phyloP scores from a whole-genome alignment of 2,888 invertebrate species.

The Zeuzera pyrina region DNA sequence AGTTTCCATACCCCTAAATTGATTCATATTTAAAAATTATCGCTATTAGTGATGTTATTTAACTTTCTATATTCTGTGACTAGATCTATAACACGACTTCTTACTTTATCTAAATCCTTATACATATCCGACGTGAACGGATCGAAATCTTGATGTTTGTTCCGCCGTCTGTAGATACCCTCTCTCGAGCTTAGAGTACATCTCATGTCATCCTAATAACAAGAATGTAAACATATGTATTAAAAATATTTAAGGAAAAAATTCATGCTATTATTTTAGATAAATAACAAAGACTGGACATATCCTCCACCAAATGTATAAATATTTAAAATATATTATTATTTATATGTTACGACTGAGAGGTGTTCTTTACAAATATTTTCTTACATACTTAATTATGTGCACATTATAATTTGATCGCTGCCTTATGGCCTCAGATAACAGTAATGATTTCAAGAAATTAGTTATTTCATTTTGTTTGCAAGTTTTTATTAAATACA shows the following conservation, averaged over 20 bases:
- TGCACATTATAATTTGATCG: too few relatives aligned
- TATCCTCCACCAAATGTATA: neutral
- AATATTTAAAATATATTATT: neutral
- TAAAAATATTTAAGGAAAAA: constrained; percentile 1
- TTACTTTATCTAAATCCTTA: constrained; percentile 27
- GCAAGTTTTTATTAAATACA: too few relatives aligned
- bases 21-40: too few relatives aligned
- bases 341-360: too few relatives aligned
- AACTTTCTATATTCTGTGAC: constrained; percentile 23
- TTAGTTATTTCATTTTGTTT: too few relatives aligned
- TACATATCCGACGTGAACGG: constrained; percentile 79
- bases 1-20: too few relatives aligned
- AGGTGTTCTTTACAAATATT: too few relatives aligned
- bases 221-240: neutral
- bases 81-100: constrained; percentile 27
- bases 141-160: constrained; percentile 77
- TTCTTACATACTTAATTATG: too few relatives aligned
- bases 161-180: constrained; percentile 82
- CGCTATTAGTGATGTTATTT: neutral
- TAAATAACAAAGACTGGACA: neutral
- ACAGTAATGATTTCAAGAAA: too few relatives aligned
- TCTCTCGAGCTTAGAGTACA: constrained; percentile 76
- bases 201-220: constrained; percentile 57
- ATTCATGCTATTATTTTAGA: too few relatives aligned
- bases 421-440: too few relatives aligned